Evolutionary conservation across 2,888 invertebrate genomes (phyloP), one percentile per base, ranked within the genome.

Genomic region (Hirtodrosophila trivittata): DNA sequence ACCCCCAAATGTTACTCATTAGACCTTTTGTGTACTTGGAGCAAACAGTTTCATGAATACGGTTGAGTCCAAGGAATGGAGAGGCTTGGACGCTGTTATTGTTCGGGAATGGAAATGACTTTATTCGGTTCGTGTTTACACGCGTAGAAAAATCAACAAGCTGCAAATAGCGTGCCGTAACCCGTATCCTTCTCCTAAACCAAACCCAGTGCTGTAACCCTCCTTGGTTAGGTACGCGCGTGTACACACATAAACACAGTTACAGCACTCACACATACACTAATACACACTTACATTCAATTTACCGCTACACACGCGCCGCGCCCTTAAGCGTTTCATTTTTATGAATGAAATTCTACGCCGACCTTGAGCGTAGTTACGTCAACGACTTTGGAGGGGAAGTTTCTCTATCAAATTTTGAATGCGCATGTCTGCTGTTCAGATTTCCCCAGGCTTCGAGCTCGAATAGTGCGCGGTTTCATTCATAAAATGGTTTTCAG

Each of bases 321-420:
- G 42, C 58, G 47, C 66, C 58, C 42, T 59, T 46, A 69, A 73
- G 62, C 59, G 63, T 74, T 66, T 52, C 56, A 59, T 28, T 84
- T 86, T 86, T 87, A 87, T 87, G 87, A 87, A 87, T 87, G 87
- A 87, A 87, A 87, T 82, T 85, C 59, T 82, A 80, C 75, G 77
- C 68, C 67, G 87, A 81, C 85, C 86, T 85, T 85, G 87, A 73
- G 58, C 64, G 70, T 65, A 76, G 65, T 84, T 86, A 74, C 83
- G 84, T 83, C 86, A 83, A 75, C 70, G 73, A 47, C 47, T 35
- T 50, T 7, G 45, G 14, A 41, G 63, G 72, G 62, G 67, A 62
- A 65, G 39, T 45, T 21, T 30, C 37, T 12, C 55, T 38, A 18
- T 28, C 14, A 18, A 3, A 41, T 8, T 12, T 14, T 14, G 2